Percentiles rank a stretch among this genome's conserved stretches.
phyloP scores from a whole-genome alignment of 1,140 invertebrate genomes.

The Galleria mellonella region DNA sequence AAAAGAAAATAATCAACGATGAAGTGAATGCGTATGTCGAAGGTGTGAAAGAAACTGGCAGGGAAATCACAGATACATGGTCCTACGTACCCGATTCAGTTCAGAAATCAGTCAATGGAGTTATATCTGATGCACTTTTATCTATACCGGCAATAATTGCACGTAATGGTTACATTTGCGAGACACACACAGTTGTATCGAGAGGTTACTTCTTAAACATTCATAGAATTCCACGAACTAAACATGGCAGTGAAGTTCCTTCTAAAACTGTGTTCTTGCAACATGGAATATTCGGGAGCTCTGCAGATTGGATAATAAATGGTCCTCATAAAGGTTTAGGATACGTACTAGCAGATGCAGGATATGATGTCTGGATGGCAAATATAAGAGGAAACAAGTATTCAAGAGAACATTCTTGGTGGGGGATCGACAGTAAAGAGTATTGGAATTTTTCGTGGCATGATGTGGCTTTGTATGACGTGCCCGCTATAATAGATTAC shows the following conservation, averaged over 20 bases:
- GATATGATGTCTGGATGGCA: conserved; percentile 81
- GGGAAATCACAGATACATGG: conserved; percentile 31
- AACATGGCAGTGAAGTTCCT: conserved; percentile 15
- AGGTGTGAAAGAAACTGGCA: conserved; percentile 34
- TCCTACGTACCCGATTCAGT: conserved; percentile 37
- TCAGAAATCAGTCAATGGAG: conserved; percentile 4
- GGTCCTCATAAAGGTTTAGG: conserved; percentile 78
- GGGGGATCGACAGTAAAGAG: conserved; percentile 60
- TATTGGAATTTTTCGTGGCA: conserved; percentile 83
- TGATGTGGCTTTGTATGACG: conserved; percentile 81
- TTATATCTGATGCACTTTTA: conserved; percentile 52
- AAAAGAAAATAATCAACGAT: conserved; percentile 10
- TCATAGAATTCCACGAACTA: conserved; percentile 79
- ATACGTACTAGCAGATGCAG: conserved; percentile 76
- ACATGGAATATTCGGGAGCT: conserved; percentile 85
- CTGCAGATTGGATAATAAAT: conserved; percentile 85
- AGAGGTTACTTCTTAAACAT: conserved; percentile 84
- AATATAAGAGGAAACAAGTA: conserved; percentile 80
- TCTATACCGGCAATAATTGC: conserved; percentile 75
- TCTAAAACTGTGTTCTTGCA: conserved; percentile 78
- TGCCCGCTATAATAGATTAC: conserved; percentile 84
- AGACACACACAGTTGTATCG: conserved; percentile 79
- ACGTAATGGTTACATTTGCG: conserved; percentile 79
- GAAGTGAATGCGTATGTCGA: conserved; percentile 34
- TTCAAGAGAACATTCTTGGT: conserved; percentile 71